A percentile compares a stretch with the other conserved stretches of the same genome.
Conservation (phyloP, 2,888 invertebrate genomes). For the Oscheius sp. region DNA sequence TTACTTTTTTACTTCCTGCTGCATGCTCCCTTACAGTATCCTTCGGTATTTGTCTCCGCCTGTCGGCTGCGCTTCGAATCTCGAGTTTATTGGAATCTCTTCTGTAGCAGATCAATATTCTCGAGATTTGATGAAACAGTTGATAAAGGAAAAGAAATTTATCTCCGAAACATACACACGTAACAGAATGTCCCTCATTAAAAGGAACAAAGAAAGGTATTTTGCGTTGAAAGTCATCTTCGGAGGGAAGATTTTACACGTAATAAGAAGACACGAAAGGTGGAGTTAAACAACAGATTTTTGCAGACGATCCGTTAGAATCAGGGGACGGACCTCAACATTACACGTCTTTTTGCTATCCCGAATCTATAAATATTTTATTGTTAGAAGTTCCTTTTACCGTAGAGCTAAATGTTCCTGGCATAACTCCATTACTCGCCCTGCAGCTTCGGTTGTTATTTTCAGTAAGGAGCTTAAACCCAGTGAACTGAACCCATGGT, state of each 20-base stretch:
- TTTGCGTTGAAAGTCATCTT: not conserved
- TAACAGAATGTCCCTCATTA: not conserved
- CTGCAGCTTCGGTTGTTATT: slow-evolving; percentile 9
- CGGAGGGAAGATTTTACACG: slow-evolving; percentile 11
- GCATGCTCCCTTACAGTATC: not conserved
- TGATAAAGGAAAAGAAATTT: not conserved
- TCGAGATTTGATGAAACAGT: slow-evolving; percentile 17
- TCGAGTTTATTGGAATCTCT: slow-evolving; percentile 27
- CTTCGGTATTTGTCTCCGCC: slow-evolving; percentile 1
- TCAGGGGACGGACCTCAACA: slow-evolving; percentile 22
- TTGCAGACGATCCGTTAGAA: slow-evolving; percentile 6
- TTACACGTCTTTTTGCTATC: not conserved
- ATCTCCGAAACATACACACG: not conserved
- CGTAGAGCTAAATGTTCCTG: slow-evolving; percentile 1
- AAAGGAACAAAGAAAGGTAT: not conserved
- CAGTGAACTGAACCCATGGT: slow-evolving; percentile 51
- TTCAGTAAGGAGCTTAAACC: slow-evolving; percentile 51
- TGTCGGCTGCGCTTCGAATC: slow-evolving; percentile 25
- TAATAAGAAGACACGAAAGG: not conserved
- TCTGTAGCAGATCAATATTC: slow-evolving; percentile 24
- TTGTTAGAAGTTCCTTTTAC: not conserved
- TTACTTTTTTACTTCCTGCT: too few species aligned
- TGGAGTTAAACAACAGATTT: slow-evolving; percentile 7
- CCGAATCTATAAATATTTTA: not conserved
- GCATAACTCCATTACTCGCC: slow-evolving; percentile 12